These are phyloP conservation scores for Zoanthus sociatus DNA, from an alignment of 92 coral and sea anemone genomes.

Conservation along the genomic window DNA sequence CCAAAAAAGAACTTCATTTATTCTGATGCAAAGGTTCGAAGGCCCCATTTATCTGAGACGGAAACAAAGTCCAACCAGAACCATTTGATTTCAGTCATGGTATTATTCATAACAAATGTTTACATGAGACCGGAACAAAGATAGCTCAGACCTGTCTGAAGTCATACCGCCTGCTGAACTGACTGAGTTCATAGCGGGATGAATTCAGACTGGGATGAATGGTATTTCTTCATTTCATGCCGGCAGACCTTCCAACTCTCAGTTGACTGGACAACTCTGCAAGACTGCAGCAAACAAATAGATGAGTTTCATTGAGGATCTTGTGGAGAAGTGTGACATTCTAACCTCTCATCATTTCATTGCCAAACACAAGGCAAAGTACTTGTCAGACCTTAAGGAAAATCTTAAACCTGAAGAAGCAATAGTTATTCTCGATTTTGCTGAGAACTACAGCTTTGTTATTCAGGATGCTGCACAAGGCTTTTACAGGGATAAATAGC, in stretches of 20 bases:
- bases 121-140: too few species aligned
- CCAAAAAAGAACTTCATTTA: background rate
- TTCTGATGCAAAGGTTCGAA: slow-evolving; percentile 1
- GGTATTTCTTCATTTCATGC: too few species aligned
- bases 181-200: too few species aligned
- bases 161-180: too few species aligned
- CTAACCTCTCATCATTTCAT: background rate
- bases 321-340: background rate
- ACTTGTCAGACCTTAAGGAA: slow-evolving; percentile 18
- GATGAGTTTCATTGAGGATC: background rate
- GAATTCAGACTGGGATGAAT: too few species aligned
- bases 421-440: slow-evolving; percentile 27
- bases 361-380: background rate
- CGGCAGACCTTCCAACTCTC: too few species aligned
- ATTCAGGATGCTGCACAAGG: slow-evolving; percentile 42
- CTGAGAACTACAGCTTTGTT: slow-evolving; percentile 41
- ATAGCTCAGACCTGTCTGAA: too few species aligned
- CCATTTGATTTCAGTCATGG: too few species aligned
- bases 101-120: too few species aligned
- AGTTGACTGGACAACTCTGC: background rate
- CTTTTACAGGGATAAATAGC: slow-evolving; percentile 31
- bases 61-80: too few species aligned
- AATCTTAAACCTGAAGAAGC: background rate
- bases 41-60: too few species aligned
- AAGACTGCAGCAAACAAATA: slow-evolving; percentile 16